Conservation (phyloP, 2,113 vertebrate species). For the Monopterus albus region DNA sequence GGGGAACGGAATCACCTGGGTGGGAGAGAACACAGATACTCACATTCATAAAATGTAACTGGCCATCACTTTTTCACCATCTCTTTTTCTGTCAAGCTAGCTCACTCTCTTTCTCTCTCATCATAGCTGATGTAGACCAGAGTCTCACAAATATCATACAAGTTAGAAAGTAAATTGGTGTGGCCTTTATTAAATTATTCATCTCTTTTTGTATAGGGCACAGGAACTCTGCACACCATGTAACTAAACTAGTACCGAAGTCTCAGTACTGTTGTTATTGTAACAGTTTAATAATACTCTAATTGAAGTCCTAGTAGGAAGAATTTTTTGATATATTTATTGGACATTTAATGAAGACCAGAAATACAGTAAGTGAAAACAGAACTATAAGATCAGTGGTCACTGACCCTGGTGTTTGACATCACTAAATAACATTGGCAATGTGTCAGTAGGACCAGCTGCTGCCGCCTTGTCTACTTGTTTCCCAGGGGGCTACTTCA, state of each 20-base stretch:
- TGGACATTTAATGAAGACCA: too few relatives aligned
- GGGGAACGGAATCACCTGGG: conserved; percentile 95
- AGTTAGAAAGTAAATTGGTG: background rate
- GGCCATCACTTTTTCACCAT: background rate
- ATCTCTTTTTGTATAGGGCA: conserved; percentile 24
- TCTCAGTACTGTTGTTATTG: background rate
- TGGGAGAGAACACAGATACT: conserved; percentile 36
- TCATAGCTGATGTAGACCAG: conserved; percentile 16
- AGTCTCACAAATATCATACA: conserved; percentile 36
- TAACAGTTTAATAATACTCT: background rate
- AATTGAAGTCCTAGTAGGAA: background rate
- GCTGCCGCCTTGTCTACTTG: conserved; percentile 59
- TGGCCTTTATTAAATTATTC: conserved; percentile 29
- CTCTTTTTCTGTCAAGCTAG: background rate
- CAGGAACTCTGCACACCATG: conserved; percentile 29
- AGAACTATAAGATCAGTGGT: conserved; percentile 52
- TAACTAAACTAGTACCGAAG: conserved; percentile 4
- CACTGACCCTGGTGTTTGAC: conserved; percentile 62
- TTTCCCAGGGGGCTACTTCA: conserved; percentile 70
- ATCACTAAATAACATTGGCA: conserved; percentile 60
- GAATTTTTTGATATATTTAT: background rate
- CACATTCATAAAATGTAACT: background rate
- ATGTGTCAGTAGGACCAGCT: conserved; percentile 76
- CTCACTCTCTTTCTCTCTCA: background rate
- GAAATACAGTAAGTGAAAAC: conserved; percentile 47